Evolutionary conservation across 2,797 vertebrate genomes (phyloP).

Genomic region (Sus cebifrons): DNA sequence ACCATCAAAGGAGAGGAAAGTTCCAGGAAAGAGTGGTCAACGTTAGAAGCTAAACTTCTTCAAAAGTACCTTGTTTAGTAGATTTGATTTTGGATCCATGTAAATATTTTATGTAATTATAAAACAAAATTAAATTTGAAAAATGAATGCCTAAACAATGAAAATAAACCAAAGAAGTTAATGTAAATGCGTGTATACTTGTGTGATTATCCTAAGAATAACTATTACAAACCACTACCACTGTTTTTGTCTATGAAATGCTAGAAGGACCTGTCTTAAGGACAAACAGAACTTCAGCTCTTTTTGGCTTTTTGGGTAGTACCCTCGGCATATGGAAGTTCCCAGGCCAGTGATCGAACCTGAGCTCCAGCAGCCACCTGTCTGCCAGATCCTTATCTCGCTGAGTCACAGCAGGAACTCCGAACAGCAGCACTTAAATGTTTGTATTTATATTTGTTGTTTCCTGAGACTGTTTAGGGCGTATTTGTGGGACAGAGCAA

Average conservation of each 20-base stretch:
- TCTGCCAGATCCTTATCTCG: no score
- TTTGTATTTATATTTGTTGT: neutral
- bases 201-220: neutral
- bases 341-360: no score
- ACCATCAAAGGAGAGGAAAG: neutral
- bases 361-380: no score
- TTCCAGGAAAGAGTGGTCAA: neutral
- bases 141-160: neutral
- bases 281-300: neutral
- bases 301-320: no score
- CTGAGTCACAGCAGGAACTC: no score
- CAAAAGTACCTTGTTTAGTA: neutral
- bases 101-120: neutral
- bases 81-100: neutral
- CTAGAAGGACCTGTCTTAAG: neutral
- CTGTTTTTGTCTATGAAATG: neutral
- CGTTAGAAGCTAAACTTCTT: neutral
- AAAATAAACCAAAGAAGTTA: slow-evolving; percentile 1
- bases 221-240: neutral
- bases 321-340: no score
- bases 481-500: neutral
- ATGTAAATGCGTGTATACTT: neutral
- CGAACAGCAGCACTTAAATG: neutral
- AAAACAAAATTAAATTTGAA: slow-evolving; percentile 30
- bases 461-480: neutral